Evolutionary conservation across 1,140 invertebrate genomes (phyloP).

Genomic region (Formica selysi): DNA sequence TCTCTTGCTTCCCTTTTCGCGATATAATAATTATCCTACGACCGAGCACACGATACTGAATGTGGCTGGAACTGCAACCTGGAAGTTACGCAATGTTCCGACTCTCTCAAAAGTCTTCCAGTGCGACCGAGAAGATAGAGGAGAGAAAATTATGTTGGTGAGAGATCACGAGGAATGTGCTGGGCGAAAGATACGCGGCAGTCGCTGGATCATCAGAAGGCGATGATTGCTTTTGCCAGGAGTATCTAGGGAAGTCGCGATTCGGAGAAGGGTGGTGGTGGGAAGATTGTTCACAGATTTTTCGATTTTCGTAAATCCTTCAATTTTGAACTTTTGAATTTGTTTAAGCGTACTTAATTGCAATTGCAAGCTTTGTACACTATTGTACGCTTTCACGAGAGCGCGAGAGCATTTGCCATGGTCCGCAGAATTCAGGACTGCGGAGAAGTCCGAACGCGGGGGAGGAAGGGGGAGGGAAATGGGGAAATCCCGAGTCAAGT

Average conservation of each 20-base stretch:
- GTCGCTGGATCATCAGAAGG: neutral
- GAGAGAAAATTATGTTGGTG: constrained; percentile 40
- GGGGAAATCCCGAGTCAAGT: constrained; percentile 19
- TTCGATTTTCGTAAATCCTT: neutral
- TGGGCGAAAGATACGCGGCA: neutral
- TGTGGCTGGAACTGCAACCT: constrained; percentile 34
- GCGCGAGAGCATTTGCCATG: constrained; percentile 11
- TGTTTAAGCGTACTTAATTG: constrained; percentile 40
- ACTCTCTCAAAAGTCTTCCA: constrained; percentile 29
- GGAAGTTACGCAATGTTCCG: constrained; percentile 42
- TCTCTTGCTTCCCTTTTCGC: constrained; percentile 1
- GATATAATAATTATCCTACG: constrained; percentile 60
- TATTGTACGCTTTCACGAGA: constrained; percentile 42
- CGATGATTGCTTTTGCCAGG: neutral
- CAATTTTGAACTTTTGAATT: constrained; percentile 34
- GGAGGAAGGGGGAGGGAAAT: no score
- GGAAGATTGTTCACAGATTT: no score
- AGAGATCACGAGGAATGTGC: constrained; percentile 30
- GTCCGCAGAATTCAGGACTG: constrained; percentile 36
- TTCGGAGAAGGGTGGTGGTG: no score
- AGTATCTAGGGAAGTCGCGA: neutral
- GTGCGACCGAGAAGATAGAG: neutral
- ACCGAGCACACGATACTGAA: constrained; percentile 44
- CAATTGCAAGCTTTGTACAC: constrained; percentile 37
- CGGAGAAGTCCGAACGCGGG: constrained; percentile 29